Evolutionary conservation across 1,140 invertebrate genomes (phyloP), one percentile per base, ranked within the genome.

Genomic region (Penaeus chinensis): DNA sequence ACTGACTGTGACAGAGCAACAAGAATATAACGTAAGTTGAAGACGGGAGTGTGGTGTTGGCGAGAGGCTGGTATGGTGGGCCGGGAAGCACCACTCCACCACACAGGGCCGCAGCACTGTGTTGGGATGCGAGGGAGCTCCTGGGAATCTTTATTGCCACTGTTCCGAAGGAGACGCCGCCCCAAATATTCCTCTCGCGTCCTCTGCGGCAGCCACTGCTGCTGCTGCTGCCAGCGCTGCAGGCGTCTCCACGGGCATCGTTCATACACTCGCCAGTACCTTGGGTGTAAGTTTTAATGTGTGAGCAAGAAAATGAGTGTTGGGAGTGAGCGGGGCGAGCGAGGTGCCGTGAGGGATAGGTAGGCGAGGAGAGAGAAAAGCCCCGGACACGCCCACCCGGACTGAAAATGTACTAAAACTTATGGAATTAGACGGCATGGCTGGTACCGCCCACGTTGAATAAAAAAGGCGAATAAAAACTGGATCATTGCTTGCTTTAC

Each of bases 171-270:
- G 86, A 83, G 74, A 83, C 80, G 80, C 80, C 69, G 78, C 80
- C 80, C 86, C 80, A 87, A 87, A 87, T 87, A 87, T 87, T 87
- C 86, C 79, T 83, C 80, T 87, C 86, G 86, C 86, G 86, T 87
- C 86, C 86, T 87, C 86, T 87, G 86, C 86, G 86, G 86, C 86
- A 87, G 80, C 80, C 86, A 87, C 86, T 83, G 80, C 86, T 87
- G 80, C 85, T 87, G 76, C 37, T 79, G 61, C 83, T 85, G 76
- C 71, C 42, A 37, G 61, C 66, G 76, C 61, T 74, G 20, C 27
- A 63, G 84, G 37, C 76, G 84, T 69, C 76, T 79, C 78, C 84
- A 80, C 16, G 76, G 84, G 37, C 62, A 79, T 85, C 85, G 78
- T 81, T 87, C 78, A 82, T 69, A 76, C 37, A 74, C 71, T 27